Percentiles rank a stretch among this genome's conserved stretches.
These are phyloP conservation scores for Acipenser transmontanus DNA, from an alignment of 2,797 vertebrate genomes.

Conservation along the genomic window DNA sequence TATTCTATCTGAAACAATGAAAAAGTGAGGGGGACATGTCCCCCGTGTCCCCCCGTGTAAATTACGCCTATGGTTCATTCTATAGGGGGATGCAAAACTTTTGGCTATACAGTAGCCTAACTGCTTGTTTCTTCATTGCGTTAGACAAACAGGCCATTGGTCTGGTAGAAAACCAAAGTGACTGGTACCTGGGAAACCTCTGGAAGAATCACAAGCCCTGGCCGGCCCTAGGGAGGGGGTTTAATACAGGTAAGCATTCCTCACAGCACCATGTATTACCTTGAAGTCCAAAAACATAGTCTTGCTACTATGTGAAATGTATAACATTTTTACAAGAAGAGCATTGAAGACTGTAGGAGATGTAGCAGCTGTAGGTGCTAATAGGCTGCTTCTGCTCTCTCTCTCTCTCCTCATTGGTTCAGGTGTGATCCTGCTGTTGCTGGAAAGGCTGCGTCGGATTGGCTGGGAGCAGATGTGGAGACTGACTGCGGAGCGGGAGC, in stretches of 20 bases:
- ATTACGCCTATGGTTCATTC: too few relatives aligned
- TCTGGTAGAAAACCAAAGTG: slow-evolving; percentile 92
- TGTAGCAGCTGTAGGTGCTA: neutral
- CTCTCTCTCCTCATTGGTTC: slow-evolving; percentile 3
- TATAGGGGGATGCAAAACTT: too few relatives aligned
- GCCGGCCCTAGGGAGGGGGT: slow-evolving; percentile 89
- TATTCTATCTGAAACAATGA: too few relatives aligned
- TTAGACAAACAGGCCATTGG: slow-evolving; percentile 89
- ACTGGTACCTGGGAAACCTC: slow-evolving; percentile 95
- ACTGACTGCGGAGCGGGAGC: slow-evolving; percentile 74
- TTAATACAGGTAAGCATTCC: slow-evolving; percentile 79
- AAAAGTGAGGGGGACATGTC: too few relatives aligned
- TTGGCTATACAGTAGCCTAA: too few relatives aligned
- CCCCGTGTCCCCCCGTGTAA: too few relatives aligned
- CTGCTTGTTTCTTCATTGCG: slow-evolving; percentile 6
- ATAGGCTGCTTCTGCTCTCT: neutral
- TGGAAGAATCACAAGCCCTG: slow-evolving; percentile 96
- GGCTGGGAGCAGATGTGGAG: slow-evolving; percentile 93
- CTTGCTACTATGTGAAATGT: neutral
- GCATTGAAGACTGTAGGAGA: neutral
- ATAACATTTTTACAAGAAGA: neutral
- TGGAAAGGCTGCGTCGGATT: slow-evolving; percentile 74
- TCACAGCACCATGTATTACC: slow-evolving; percentile 1
- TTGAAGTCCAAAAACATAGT: neutral
- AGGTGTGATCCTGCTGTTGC: slow-evolving; percentile 86